Base-by-base conservation (phyloP, 2,113 vertebrate species). In the Sorex araneus region DNA sequence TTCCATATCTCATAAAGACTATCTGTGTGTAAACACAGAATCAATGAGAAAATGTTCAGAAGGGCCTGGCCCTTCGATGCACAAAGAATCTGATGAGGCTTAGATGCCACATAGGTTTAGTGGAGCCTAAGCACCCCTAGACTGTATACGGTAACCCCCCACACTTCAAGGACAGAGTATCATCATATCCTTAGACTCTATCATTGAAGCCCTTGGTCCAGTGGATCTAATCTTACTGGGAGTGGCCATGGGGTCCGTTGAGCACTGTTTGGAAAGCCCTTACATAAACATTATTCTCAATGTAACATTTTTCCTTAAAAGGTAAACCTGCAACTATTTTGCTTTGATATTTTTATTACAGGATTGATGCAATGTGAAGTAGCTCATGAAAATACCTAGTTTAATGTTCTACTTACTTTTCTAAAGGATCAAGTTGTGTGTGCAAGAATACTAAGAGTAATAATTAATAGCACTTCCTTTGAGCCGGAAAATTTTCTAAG, bases 271-370 rank as follows among this genome's bases (percentile, higher is more conserved):
- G 57, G 18, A 12, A 60, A 1, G 57, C 18, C 18, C 18, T 23
- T 6, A 60, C 57, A 60, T 15, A 60, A 78, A 85, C 78, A 93
- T 8, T 47, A 73, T 69, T 92, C 87, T 47, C 15, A 60, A 12
- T 16, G 71, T 21, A 89, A 4, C 19, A 74, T 3, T 80, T 74
- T 94, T 81, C 9, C 92, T 50, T 18, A 45, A 90, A 94, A 74
- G 6, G 36, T 32, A 87, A 77, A 6, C 6, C n/a, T 86, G 13
- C 1, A 50, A 32, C 82, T 89, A 0, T 3, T 34, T 88, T 70
- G 13, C 12, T 76, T 88, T 6, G 27, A 57, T 66, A n/a, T 73
- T 90, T 25, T 92, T 73, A 36, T 92, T 28, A 50, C 0, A 71
- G 2, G 5, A 11, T 94, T 47, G 47, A 8, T 73, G 60, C 13